phyloP scores from a whole-genome alignment of 37 sponge, comb jelly and placozoan genomes.

The Diacarnus erythraeanus region DNA sequence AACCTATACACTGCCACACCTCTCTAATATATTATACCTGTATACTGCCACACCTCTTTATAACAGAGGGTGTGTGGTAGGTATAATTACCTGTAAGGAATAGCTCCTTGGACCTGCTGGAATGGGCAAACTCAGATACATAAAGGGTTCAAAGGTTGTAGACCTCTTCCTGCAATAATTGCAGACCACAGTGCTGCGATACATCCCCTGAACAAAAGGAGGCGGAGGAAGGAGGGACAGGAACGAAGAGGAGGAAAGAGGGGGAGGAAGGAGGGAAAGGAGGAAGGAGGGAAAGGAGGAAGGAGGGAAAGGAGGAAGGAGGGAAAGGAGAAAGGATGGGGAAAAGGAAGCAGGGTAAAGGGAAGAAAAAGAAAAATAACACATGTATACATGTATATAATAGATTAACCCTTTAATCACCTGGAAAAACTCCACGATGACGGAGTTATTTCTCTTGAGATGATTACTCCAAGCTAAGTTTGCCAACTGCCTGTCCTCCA shows the following conservation, averaged over 20 bases:
- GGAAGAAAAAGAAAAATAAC: too few species aligned
- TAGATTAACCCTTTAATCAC: conserved; percentile 20
- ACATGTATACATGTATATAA: too few species aligned
- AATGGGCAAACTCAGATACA: conserved; percentile 83
- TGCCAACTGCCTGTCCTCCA: conserved; percentile 57
- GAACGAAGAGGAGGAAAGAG: not conserved
- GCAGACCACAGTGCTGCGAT: conserved; percentile 72
- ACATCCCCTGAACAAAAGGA: conserved; percentile 64
- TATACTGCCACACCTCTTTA: too few species aligned
- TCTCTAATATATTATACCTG: too few species aligned
- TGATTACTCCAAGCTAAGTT: conserved; percentile 77
- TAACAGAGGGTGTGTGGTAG: too few species aligned
- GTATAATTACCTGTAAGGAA: conserved; percentile 63
- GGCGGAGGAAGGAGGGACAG: not conserved
- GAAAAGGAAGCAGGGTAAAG: too few species aligned
- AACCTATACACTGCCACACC: too few species aligned
- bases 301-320: too few species aligned
- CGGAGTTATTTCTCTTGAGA: conserved; percentile 74
- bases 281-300: conserved; percentile 1
- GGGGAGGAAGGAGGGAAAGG: conserved; percentile 3
- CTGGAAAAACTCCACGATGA: conserved; percentile 89
- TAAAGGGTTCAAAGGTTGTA: conserved; percentile 88
- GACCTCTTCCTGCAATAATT: conserved; percentile 60
- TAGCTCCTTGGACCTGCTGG: conserved; percentile 34
- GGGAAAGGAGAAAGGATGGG: too few species aligned